These are phyloP conservation scores for Jordanella pulchra DNA, from an alignment of 2,797 vertebrate species.

Conservation along the genomic window DNA sequence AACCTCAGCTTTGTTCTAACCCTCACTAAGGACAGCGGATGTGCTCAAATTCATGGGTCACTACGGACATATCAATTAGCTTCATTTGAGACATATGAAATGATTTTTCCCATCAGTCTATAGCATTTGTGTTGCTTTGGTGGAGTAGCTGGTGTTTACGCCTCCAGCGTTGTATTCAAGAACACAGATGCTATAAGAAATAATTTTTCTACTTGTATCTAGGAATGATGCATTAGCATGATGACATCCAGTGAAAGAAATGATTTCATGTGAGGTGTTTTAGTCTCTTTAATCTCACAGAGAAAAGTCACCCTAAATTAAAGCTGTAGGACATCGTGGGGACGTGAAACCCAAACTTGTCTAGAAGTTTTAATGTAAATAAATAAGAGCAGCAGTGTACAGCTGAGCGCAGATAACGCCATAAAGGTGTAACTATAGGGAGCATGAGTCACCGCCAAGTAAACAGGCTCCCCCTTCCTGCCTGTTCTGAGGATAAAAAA, in stretches of 20 bases:
- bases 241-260: no score
- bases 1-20: background rate
- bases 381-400: background rate
- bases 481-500: background rate
- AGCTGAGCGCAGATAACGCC: background rate
- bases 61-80: no score
- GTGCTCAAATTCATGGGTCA: background rate
- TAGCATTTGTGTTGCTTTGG: background rate
- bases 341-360: no score
- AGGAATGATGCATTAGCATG: no score
- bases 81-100: no score
- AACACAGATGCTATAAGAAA: no score
- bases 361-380: background rate
- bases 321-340: background rate
- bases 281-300: background rate
- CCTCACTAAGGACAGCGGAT: background rate
- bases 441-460: background rate
- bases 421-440: background rate
- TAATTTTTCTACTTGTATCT: no score
- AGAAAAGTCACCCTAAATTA: background rate
- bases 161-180: no score
- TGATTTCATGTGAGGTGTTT: background rate
- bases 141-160: background rate
- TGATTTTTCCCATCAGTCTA: background rate
- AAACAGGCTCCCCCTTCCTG: background rate